A percentile compares a stretch with the other conserved stretches of the same genome.
phyloP scores from a whole-genome alignment of 2,113 vertebrate genomes.

The Chionodraco myersi region DNA sequence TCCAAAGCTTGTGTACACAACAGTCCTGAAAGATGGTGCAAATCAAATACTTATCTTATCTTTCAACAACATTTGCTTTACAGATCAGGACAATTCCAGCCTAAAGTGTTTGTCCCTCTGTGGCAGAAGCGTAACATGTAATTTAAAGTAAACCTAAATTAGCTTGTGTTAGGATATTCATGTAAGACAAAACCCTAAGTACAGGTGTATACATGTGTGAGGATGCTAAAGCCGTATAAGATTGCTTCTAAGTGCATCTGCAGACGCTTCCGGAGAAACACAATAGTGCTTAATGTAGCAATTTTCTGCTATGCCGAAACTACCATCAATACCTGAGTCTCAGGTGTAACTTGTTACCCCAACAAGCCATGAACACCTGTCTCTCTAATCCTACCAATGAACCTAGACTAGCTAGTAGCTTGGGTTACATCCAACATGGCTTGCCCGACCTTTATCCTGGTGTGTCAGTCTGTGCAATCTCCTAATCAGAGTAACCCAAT shows the following conservation, averaged over 20 bases:
- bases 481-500: constrained; percentile 78
- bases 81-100: constrained; percentile 60
- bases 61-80: constrained; percentile 67
- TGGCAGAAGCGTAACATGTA: constrained; percentile 16
- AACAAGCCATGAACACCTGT: constrained; percentile 80
- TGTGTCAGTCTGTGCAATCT: constrained; percentile 73
- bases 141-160: constrained; percentile 43
- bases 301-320: constrained; percentile 58
- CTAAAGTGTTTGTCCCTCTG: constrained; percentile 36
- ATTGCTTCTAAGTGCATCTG: constrained; percentile 39
- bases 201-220: constrained; percentile 31
- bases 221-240: constrained; percentile 23
- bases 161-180: constrained; percentile 31
- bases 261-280: constrained; percentile 37
- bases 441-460: constrained; percentile 62
- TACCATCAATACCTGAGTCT: constrained; percentile 63
- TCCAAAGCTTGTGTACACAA: constrained; percentile 71
- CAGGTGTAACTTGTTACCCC: constrained; percentile 56
- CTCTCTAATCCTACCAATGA: constrained; percentile 81
- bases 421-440: constrained; percentile 71
- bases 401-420: constrained; percentile 71
- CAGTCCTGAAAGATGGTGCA: constrained; percentile 68
- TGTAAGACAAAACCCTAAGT: constrained; percentile 33
- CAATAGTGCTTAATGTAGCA: constrained; percentile 56
- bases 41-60: constrained; percentile 79